Conservation (phyloP, 2,888 invertebrate species). For the Spilarctia lutea region DNA sequence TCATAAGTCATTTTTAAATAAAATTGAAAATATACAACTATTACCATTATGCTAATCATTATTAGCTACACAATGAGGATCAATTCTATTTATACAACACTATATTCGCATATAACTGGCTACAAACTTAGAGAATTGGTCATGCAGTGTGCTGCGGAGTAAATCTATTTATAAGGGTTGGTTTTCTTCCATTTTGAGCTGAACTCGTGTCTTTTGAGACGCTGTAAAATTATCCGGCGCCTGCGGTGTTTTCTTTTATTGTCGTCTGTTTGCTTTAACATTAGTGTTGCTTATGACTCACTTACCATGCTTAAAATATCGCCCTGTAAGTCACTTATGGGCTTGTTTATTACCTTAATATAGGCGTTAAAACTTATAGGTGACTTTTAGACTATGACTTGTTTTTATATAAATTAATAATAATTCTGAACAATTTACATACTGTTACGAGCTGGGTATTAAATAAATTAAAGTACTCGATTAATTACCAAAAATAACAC, state of each 20-base stretch:
- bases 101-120: constrained; percentile 53
- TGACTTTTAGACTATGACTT: constrained; percentile 21
- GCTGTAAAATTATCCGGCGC: constrained; percentile 82
- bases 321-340: constrained; percentile 45
- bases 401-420: constrained; percentile 21
- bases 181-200: constrained; percentile 78
- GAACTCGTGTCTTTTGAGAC: constrained; percentile 63
- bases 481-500: no score
- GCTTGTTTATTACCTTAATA: constrained; percentile 50
- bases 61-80: constrained; percentile 42
- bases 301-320: constrained; percentile 71
- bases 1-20: no score
- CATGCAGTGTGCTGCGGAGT: constrained; percentile 69
- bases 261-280: constrained; percentile 66
- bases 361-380: constrained; percentile 33
- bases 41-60: constrained; percentile 21
- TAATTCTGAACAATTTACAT: constrained; percentile 29
- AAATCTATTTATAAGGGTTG: constrained; percentile 74
- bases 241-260: constrained; percentile 74
- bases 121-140: constrained; percentile 82
- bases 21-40: no score
- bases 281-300: constrained; percentile 80
- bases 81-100: constrained; percentile 51
- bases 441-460: no score
- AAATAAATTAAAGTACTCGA: no score